Base-by-base conservation (phyloP, 1,140 invertebrate species). In the Apis cerana region DNA sequence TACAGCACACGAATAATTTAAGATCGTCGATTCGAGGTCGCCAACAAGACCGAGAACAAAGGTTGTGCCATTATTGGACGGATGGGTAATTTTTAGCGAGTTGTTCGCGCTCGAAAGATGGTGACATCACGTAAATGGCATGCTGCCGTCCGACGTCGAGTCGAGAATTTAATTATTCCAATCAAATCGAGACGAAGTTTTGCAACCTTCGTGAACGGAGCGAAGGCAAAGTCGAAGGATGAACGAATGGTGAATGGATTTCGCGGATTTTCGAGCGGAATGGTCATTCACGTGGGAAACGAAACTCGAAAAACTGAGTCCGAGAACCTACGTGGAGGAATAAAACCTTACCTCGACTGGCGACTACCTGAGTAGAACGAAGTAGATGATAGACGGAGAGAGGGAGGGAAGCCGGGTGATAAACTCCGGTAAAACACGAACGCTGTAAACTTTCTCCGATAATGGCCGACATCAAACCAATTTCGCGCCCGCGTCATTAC, bases 401-500 rank as follows among this genome's bases (percentile, higher is more conserved):
- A 75, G 58, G 33, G 33, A 43, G 33, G 33, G 4, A 43, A 62
- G 68, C 86, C 80, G 79, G 87, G 89, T 91, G 91, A 92, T 92
- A 91, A 92, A 91, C 89, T 92, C 85, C 87, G 74, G 88, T 90
- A 89, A 91, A 92, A 90, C 89, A 91, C 89, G 88, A 92, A 91
- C 85, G 88, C 77, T 88, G 88, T 89, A 89, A 92, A 92, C 87
- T 92, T 91, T 92, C 88, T 87, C 89, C 90, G 88, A 91, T 91
- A 92, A 92, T 90, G 88, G 87, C 80, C 85, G 83, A 91, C 90
- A 89, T 91, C 89, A 85, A 89, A 88, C 88, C 90, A 90, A 92
- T 92, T 92, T 92, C 68, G 87, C 86, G 80, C 85, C 76, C 84
- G 72, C 81, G 86, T 90, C 89, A 87, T 91, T 91, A 92, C 76